Evolutionary conservation across 2,113 vertebrate genomes (phyloP).

Genomic region (Hipposideros armiger): DNA sequence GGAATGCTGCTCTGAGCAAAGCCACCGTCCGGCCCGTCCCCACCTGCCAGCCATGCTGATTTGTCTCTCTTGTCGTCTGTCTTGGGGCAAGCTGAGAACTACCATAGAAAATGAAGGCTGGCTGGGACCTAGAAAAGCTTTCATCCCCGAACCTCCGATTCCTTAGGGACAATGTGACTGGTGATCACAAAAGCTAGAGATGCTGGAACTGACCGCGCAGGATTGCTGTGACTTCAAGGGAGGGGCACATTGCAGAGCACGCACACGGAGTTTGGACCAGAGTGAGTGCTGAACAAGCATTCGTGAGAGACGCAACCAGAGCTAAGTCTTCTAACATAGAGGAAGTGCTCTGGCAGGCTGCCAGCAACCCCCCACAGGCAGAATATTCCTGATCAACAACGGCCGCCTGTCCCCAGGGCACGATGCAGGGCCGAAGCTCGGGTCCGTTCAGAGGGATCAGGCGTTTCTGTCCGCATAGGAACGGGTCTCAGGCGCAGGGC

Average conservation of each 20-base stretch:
- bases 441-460: background rate
- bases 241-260: background rate
- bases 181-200: background rate
- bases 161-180: background rate
- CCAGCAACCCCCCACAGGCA: background rate
- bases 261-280: background rate
- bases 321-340: background rate
- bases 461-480: background rate
- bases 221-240: too few relatives aligned
- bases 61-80: too few relatives aligned
- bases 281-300: background rate
- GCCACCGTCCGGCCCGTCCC: too few relatives aligned
- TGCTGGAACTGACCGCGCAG: too few relatives aligned
- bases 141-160: background rate
- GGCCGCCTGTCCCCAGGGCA: too few relatives aligned
- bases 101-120: background rate
- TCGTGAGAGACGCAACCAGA: too few relatives aligned
- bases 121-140: background rate
- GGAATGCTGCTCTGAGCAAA: too few relatives aligned
- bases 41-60: too few relatives aligned
- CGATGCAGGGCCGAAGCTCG: background rate
- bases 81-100: too few relatives aligned
- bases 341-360: background rate
- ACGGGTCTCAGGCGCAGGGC: background rate
- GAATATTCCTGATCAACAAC: too few relatives aligned